Conservation (phyloP, 2,888 invertebrate genomes). For the Polietes domitor region DNA sequence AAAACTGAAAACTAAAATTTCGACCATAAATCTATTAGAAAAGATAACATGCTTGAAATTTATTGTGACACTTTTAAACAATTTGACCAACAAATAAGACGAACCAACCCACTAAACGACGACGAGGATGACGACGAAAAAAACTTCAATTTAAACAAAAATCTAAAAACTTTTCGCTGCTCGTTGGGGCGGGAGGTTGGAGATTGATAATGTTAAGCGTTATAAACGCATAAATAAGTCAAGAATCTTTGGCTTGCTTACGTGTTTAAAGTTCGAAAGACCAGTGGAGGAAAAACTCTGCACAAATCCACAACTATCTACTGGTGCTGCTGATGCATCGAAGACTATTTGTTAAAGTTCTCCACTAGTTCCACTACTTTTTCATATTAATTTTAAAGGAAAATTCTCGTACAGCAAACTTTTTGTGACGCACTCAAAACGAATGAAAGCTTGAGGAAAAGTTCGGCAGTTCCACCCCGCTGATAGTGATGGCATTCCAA, state of each 20-base stretch:
- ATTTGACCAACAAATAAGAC: constrained; percentile 62
- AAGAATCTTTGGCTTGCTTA: background rate
- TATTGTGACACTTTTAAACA: constrained; percentile 68
- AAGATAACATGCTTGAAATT: constrained; percentile 65
- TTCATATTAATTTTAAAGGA: constrained; percentile 20
- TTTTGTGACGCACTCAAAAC: background rate
- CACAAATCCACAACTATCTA: background rate
- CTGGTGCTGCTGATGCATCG: constrained; percentile 29
- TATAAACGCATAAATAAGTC: constrained; percentile 36
- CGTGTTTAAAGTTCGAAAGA: constrained; percentile 6
- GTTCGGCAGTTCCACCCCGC: background rate
- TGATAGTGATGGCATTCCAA: background rate
- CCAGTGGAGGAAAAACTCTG: background rate
- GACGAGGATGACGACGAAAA: background rate
- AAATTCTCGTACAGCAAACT: constrained; percentile 3
- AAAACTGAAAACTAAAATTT: constrained; percentile 33
- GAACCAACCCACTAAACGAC: background rate
- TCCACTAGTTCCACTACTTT: background rate
- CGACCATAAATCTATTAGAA: constrained; percentile 59
- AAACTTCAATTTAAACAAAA: constrained; percentile 10
- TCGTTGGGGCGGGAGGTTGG: background rate
- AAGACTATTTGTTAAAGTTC: constrained; percentile 32
- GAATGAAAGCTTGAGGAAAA: constrained; percentile 7
- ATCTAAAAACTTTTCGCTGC: background rate
- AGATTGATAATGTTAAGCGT: constrained; percentile 33